These are phyloP conservation scores for Ia io DNA, from an alignment of 2,113 vertebrate species.

Conservation along the genomic window DNA sequence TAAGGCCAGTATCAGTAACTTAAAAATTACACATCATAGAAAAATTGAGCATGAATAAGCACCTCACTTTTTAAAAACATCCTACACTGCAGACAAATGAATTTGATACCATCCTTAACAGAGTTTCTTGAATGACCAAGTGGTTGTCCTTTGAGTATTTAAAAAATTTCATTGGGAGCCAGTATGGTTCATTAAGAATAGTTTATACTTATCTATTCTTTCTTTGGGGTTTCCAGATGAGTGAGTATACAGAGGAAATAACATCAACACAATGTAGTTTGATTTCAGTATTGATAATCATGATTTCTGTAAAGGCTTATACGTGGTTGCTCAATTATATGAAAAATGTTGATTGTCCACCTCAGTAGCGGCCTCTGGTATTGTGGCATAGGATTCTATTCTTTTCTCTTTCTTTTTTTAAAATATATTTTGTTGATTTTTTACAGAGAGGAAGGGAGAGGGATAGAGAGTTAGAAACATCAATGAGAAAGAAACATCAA, in stretches of 20 bases:
- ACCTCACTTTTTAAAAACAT: not conserved
- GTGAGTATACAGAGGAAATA: not conserved
- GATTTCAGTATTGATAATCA: conserved; percentile 32
- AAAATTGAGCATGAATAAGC: conserved; percentile 3
- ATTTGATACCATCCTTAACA: not conserved
- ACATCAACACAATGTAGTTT: not conserved
- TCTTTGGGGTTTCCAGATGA: not conserved
- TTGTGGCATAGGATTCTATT: not conserved
- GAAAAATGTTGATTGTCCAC: not conserved
- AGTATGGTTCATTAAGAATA: not conserved
- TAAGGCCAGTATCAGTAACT: not conserved
- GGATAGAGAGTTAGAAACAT: no score
- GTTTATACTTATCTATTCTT: not conserved
- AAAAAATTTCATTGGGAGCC: not conserved
- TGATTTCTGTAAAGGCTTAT: conserved; percentile 12
- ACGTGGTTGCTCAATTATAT: not conserved
- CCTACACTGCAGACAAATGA: not conserved
- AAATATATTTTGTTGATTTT: no score
- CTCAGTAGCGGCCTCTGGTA: not conserved
- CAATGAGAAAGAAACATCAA: no score
- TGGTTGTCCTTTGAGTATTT: not conserved
- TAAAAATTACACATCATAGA: not conserved
- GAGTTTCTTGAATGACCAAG: not conserved
- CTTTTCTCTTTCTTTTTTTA: not conserved
- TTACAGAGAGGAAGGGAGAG: no score